Base-by-base conservation (phyloP, 2,888 invertebrate genomes). In the Hydraecia micacea region DNA sequence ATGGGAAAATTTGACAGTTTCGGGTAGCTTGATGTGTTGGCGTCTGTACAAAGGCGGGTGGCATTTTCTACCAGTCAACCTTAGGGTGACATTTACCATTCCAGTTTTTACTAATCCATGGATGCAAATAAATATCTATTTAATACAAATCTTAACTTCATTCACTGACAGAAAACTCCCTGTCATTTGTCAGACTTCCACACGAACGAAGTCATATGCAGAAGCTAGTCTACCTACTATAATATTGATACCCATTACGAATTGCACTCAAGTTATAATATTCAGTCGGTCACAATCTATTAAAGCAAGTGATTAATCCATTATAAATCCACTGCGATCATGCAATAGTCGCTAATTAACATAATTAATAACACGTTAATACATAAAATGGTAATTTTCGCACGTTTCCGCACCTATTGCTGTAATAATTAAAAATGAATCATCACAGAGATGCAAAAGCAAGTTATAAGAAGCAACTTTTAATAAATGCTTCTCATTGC, bases 341-440 rank as follows among this genome's bases (percentile, higher is more conserved):
- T 76, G 86, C 77, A 77, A 86, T 63, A n/a, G 46, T 9, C 5
- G 28, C 36, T 18, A 28, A 84, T 83, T 83, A 77, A 66, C 85
- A 86, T 83, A 80, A 78, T 86, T 73, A 58, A 71, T 76, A 46
- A 69, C 52, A 63, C 63, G 69, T 58, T 71, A 25, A 69, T 72
- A 62, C 58, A 76, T 73, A 69, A 86, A 78, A 84, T 80, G 77
- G 21, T 28, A 83, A 86, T 80, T 63, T 74, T 46, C 8, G 13
- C 63, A 15, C 65, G 62, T 73, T 86, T 66, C 86, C 83, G 76
- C 63, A 73, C 8, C 8, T 52, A 52, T 73, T 83, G 76, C 65
- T 36, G 62, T 62, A 69, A 75, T 73, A 66, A 39, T 55, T 60
- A 66, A 55, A 58, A 81, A 65, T 81, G 21, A 77, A 55, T 77